Evolutionary conservation across 2,888 invertebrate genomes (phyloP), one percentile per base, ranked within the genome.

Genomic region (Clunio marinus): DNA sequence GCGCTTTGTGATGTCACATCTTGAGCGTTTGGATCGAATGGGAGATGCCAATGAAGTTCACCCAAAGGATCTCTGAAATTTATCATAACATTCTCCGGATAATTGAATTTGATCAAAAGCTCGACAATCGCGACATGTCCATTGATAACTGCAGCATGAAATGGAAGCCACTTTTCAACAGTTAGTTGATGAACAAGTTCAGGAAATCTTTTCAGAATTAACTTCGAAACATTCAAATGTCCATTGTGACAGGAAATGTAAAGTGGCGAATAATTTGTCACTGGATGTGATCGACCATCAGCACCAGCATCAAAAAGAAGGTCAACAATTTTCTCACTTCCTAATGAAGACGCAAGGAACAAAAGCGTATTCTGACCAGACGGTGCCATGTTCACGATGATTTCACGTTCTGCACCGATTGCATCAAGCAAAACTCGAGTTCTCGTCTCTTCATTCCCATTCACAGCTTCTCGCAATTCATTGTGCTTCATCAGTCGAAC

Each of bases 1-100:
- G 95, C 88, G 70, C 89, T 96, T 79, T 96, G 94, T 0, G 93
- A 93, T 27, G 91, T 90, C 2, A 89, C 91, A 79, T 95, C 95
- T 72, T 88, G 85, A 55, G 89, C 87, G 80, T 98, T 98, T 60
- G 96, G 84, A 79, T 97, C 96, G 76, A 96, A 94, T n/a, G 95
- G 88, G 77, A 91, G 84, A 24, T 84, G 83, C 81, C 93, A 97
- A 76, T 92, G 91, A 84, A 87, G 90, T 68, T 87, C 84, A 17
- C 88, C 88, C 1, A 84, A 82, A 35, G 83, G 80, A 75, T 92
- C 91, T 69, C 88, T 86, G 78, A 69, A 88, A 74, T 83, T 84
- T 70, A 83, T 82, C 74, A 86, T 79, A 63, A 88, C 77, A 73
- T 84, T 80, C 28, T 85, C 82, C 0, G 96, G 93, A 80, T 96